Evolutionary conservation across 2,888 invertebrate genomes (phyloP), one percentile per base, ranked within the genome.

Genomic region (Torymus auratus): DNA sequence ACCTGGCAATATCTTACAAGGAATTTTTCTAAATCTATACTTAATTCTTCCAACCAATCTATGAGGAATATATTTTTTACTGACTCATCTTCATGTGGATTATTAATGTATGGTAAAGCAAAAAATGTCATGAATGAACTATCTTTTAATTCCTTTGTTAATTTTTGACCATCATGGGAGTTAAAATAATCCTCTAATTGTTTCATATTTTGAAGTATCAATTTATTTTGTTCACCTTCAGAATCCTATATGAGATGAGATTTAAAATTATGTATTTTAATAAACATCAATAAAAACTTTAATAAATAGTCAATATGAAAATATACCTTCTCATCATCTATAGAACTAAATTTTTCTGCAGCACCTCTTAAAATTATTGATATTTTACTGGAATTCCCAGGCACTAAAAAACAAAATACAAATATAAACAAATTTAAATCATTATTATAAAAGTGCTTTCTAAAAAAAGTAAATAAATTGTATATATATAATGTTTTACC

Each of bases 91-190:
- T 90, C 87, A 75, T 90, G 89, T 0, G 93, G 93, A 83, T 92
- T 91, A 50, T 91, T 90, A n/a, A 93, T 92, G 84, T 92, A 93
- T 0, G 93, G 93, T 23, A 94, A 87, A 50, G 93, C 93, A 87
- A 93, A 93, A 82, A 91, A 92, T 2, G 93, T 92, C 61, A 93
- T 88, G 82, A 93, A 92, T 78, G 93, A 92, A 60, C 91, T 90
- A 55, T 92, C 92, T 79, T 92, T 91, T 80, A 92, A 92, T 67
- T 93, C 89, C 60, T 91, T 88, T 20, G 92, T 91, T 82, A 92
- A 92, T 64, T 93, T 89, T 64, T 91, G 89, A 28, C 91, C 89
- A 28, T 93, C 92, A 77, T 88, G 86, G n/a, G 89, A 90, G 67
- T 89, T 89, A 52, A 92, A 86, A 85, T 91, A 92, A 28, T 85